These are phyloP conservation scores for Moxostoma hubbsi DNA, from an alignment of 2,797 vertebrate species.

Conservation along the genomic window DNA sequence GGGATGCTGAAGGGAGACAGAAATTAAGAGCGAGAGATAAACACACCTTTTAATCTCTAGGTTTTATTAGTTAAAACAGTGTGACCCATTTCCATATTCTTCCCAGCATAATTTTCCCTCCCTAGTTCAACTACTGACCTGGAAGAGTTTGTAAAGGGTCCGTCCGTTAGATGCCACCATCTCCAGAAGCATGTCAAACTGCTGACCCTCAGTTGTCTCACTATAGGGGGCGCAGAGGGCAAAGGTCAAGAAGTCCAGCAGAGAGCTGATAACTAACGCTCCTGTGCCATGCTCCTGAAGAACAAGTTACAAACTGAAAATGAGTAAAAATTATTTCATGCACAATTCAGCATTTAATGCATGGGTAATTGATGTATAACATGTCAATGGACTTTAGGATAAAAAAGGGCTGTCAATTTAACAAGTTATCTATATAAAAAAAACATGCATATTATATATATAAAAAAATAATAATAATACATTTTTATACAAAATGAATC, in stretches of 20 bases:
- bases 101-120: background rate
- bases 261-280: constrained; percentile 96
- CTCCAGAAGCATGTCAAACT: constrained; percentile 98
- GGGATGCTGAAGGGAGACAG: constrained; percentile 84
- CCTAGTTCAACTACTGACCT: constrained; percentile 75
- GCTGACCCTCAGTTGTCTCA: constrained; percentile 97
- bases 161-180: constrained; percentile 96
- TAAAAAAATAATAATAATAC: too few relatives aligned
- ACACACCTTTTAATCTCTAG: too few relatives aligned
- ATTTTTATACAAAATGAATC: too few relatives aligned
- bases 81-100: too few relatives aligned
- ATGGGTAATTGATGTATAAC: too few relatives aligned
- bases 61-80: too few relatives aligned
- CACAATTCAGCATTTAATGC: background rate
- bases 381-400: too few relatives aligned
- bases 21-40: background rate
- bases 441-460: too few relatives aligned
- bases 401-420: too few relatives aligned
- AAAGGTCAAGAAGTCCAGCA: constrained; percentile 98
- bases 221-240: constrained; percentile 98
- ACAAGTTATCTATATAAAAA: too few relatives aligned
- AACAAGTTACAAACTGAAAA: constrained; percentile 2
- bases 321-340: too few relatives aligned
- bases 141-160: constrained; percentile 97
- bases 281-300: constrained; percentile 94